Base-by-base conservation (phyloP, 2,888 invertebrate species). In the Pyrgus malvae region DNA sequence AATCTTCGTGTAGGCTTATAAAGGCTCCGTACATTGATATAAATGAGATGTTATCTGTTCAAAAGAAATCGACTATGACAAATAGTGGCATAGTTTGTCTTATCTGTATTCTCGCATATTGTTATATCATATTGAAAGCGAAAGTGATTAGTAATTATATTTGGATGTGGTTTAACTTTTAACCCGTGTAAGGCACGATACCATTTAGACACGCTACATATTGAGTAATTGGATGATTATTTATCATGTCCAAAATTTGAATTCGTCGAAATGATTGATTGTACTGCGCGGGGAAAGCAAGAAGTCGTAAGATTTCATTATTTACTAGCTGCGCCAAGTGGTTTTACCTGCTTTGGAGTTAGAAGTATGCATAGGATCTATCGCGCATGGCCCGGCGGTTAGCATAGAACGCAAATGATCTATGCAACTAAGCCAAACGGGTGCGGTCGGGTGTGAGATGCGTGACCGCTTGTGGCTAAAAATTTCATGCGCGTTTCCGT, bases 21-120 rank as follows among this genome's bases (percentile, higher is more conserved):
- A 46, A 23, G 53, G 11, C 31, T 19, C 27, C 0, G 29, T 29
- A 31, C 53, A 45, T 48, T 46, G 37, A 48, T 57, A 57, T 46
- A 42, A 65, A 60, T 64, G 58, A 62, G 67, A 69, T 69, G 50
- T 57, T 67, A 71, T 72, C 68, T 56, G 41, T 54, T 48, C 57
- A 56, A 66, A 69, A 68, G 66, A 65, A 68, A 70, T 68, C 58
- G 74, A 70, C 68, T 68, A 68, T 75, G 74, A 75, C 76, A 69
- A 72, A 78, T 70, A 67, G 70, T 65, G 66, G 64, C 65, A 60
- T 57, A 60, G 55, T 63, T 63, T 66, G 64, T 68, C 65, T 67
- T 62, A 66, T 66, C 61, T 63, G 29, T n/a, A 29, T 31, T 21
- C 12, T 1, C 27, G 33, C 17, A 35, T 27, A 41, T 49, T 31